Evolutionary conservation across 2,797 vertebrate species (phyloP).

Genomic region (Staurois parvus): DNA sequence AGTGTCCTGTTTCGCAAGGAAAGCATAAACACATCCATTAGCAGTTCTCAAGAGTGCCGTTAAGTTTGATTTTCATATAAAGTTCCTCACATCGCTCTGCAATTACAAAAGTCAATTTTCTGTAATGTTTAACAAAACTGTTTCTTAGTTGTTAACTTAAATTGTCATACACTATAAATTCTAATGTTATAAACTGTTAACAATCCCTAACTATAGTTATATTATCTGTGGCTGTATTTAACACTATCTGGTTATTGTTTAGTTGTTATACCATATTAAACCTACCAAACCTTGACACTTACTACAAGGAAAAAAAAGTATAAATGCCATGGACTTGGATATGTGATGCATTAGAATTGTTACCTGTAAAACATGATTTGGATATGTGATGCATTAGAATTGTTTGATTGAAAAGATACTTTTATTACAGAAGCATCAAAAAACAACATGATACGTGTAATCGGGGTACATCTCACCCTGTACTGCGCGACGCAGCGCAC

Average conservation of each 20-base stretch:
- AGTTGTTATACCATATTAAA: background rate
- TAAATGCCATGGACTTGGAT: too few relatives aligned
- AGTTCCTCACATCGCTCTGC: slow-evolving; percentile 1
- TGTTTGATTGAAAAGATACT: too few relatives aligned
- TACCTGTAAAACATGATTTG: too few relatives aligned
- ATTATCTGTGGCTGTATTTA: background rate
- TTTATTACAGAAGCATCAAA: too few relatives aligned
- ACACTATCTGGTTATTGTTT: too few relatives aligned
- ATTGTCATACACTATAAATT: background rate
- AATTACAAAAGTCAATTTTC: background rate
- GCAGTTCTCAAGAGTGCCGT: slow-evolving; percentile 9
- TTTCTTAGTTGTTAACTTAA: background rate
- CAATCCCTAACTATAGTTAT: background rate
- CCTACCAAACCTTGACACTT: background rate
- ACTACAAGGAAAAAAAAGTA: too few relatives aligned
- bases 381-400: too few relatives aligned
- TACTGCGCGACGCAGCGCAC: too few relatives aligned
- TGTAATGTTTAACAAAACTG: background rate
- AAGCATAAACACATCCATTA: slow-evolving; percentile 32
- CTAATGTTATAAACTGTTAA: too few relatives aligned
- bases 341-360: too few relatives aligned
- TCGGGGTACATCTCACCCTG: too few relatives aligned
- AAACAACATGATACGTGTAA: too few relatives aligned
- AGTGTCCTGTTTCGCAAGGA: slow-evolving; percentile 29
- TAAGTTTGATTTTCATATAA: background rate